These are phyloP conservation scores for Plotosus lineatus DNA, from an alignment of 2,113 vertebrate species.

Conservation along the genomic window DNA sequence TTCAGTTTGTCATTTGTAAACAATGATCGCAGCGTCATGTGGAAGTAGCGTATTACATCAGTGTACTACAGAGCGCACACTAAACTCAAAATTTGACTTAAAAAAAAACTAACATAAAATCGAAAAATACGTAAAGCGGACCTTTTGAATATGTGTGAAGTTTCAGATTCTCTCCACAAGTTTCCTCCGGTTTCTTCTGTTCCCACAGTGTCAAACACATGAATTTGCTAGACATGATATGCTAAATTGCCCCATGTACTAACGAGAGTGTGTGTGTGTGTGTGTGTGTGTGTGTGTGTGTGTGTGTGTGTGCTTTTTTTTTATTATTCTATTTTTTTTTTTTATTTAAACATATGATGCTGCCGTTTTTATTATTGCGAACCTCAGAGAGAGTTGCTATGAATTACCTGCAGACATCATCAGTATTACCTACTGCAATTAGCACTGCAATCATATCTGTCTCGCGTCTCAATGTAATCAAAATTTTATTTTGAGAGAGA, in stretches of 20 bases:
- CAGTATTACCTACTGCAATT: neutral
- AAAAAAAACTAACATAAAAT: no score
- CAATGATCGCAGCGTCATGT: no score
- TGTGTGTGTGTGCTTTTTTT: no score
- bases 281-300: no score
- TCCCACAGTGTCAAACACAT: neutral
- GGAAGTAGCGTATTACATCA: no score
- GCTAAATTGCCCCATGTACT: neutral
- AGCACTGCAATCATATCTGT: neutral
- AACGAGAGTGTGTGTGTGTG: neutral
- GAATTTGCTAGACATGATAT: neutral
- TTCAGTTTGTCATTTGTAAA: no score
- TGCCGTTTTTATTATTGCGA: neutral
- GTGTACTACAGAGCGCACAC: no score
- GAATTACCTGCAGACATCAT: neutral
- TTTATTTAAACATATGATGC: neutral
- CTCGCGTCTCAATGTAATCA: neutral
- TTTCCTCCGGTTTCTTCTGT: neutral
- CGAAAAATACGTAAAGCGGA: no score
- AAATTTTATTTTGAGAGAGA: slow-evolving; percentile 6
- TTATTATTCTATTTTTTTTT: no score
- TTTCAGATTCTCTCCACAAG: neutral
- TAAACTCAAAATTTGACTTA: no score
- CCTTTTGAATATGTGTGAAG: neutral
- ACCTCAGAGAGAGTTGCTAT: neutral